These are phyloP conservation scores for Drosophila nr. medialis DNA, from an alignment of 2,888 invertebrate genomes.

Conservation along the genomic window DNA sequence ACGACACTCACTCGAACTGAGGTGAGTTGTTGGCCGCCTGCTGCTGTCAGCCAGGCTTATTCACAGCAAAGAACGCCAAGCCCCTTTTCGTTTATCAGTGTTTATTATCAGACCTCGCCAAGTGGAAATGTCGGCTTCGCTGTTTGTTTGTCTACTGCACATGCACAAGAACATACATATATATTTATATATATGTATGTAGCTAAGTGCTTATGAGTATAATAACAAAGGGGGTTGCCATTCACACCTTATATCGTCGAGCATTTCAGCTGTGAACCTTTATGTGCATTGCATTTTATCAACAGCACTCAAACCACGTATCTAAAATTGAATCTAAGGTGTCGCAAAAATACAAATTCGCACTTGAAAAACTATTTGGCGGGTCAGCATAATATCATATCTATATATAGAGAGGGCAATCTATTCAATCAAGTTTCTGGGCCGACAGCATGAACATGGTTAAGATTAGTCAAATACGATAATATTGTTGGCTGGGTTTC, in stretches of 20 bases:
- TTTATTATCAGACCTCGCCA: constrained; percentile 63
- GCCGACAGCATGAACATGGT: background rate
- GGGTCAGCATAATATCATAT: constrained; percentile 27
- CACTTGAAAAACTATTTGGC: constrained; percentile 53
- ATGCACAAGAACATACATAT: constrained; percentile 9
- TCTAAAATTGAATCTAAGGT: constrained; percentile 77
- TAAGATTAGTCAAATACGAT: background rate
- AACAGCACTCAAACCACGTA: constrained; percentile 67
- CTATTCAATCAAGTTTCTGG: constrained; percentile 28
- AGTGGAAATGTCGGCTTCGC: constrained; percentile 46
- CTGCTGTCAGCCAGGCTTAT: constrained; percentile 16
- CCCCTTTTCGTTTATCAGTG: constrained; percentile 51
- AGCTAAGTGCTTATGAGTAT: constrained; percentile 42
- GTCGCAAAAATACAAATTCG: constrained; percentile 46
- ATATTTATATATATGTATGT: background rate
- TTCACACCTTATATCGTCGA: constrained; percentile 3
- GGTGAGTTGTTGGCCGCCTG: constrained; percentile 15
- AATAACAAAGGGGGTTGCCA: constrained; percentile 56
- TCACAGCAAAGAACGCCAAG: constrained; percentile 38
- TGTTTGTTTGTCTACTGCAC: constrained; percentile 53
- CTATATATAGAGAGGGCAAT: background rate
- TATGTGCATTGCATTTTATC: constrained; percentile 74
- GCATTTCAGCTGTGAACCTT: constrained; percentile 44
- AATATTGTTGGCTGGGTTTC: background rate
- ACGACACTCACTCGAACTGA: background rate